These are phyloP conservation scores for Greenwoodochromis staneri DNA, from an alignment of 2,113 vertebrate species.

Conservation along the genomic window DNA sequence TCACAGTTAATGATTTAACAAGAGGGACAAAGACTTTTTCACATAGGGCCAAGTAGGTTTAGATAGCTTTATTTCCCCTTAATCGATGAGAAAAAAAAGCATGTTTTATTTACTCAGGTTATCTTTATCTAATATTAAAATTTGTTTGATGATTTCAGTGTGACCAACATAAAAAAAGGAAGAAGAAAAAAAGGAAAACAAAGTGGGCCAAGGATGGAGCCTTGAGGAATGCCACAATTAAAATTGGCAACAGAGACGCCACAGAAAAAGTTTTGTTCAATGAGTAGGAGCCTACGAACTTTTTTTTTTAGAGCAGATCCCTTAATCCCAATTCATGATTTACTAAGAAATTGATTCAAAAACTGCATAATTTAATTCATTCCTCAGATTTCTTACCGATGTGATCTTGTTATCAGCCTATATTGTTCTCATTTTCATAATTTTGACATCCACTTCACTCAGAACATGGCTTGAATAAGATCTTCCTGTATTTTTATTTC, in stretches of 20 bases:
- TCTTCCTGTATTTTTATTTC: neutral
- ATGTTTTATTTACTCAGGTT: neutral
- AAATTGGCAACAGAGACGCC: neutral
- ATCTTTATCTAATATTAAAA: neutral
- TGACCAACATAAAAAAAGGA: neutral
- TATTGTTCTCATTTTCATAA: neutral
- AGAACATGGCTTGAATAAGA: neutral
- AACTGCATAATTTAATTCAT: neutral
- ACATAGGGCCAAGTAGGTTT: neutral
- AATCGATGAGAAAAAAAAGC: rapidly evolving
- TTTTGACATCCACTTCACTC: neutral
- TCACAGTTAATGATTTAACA: neutral
- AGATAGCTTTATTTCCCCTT: neutral
- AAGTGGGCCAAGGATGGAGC: neutral
- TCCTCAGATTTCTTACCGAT: neutral
- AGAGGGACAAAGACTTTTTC: neutral
- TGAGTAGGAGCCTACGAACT: neutral
- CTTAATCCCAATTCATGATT: neutral
- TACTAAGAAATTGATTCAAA: neutral
- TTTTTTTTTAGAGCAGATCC: neutral
- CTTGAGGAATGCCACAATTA: neutral
- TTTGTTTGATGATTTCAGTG: neutral
- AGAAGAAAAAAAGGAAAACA: neutral
- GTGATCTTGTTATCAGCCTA: neutral
- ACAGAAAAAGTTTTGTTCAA: neutral